phyloP scores from a whole-genome alignment of 2,888 invertebrate species.

The Heterodera filipjevi region DNA sequence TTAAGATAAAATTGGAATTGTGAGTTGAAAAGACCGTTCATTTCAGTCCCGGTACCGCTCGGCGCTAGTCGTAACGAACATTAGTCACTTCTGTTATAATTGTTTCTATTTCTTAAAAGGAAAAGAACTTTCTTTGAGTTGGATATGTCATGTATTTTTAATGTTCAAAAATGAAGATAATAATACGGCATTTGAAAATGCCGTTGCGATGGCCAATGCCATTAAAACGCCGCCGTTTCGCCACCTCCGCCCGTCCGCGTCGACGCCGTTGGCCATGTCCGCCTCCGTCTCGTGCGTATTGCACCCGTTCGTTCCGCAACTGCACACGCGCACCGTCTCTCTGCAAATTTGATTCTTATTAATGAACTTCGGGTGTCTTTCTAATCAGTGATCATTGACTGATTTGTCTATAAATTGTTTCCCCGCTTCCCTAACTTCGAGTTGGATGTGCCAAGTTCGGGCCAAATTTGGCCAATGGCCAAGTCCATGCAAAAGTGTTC shows the following conservation, averaged over 20 bases:
- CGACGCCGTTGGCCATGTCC: background rate
- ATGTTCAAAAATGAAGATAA: background rate
- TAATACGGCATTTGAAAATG: background rate
- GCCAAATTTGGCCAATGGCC: conserved; percentile 34
- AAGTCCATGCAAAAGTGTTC: conserved; percentile 28
- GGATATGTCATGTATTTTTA: background rate
- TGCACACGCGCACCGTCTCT: conserved; percentile 45
- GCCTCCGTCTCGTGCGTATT: conserved; percentile 38
- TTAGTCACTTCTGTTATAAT: too few relatives aligned
- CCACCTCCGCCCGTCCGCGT: background rate
- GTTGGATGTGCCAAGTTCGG: conserved; percentile 20
- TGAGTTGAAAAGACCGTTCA: too few relatives aligned
- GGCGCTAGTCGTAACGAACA: too few relatives aligned
- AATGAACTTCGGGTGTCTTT: background rate
- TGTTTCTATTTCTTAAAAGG: background rate
- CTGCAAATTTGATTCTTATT: background rate
- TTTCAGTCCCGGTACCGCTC: too few relatives aligned
- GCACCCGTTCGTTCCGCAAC: conserved; percentile 40
- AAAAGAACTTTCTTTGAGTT: background rate
- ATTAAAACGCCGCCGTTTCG: background rate
- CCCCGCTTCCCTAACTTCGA: background rate
- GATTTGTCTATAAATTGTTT: too few relatives aligned
- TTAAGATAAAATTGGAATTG: too few relatives aligned
- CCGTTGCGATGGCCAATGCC: background rate
- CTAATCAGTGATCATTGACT: too few relatives aligned